phyloP scores from a whole-genome alignment of 2,113 vertebrate genomes.

The Mus pahari region DNA sequence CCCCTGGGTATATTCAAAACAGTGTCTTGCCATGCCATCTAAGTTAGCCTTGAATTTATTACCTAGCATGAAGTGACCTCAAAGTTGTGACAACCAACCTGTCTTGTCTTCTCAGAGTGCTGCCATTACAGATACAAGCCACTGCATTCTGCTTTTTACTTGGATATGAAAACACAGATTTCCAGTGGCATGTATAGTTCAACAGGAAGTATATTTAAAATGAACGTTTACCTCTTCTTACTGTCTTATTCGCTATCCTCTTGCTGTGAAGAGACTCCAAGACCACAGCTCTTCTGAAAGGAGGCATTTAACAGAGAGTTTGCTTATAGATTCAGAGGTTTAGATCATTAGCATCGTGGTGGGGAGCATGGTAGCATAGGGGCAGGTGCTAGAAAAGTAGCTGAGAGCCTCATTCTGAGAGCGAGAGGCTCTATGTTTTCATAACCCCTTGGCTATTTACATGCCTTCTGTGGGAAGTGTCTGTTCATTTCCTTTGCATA shows the following conservation, averaged over 20 bases:
- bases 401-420: no score
- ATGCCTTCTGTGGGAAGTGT: background rate
- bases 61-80: background rate
- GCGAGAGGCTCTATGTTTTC: background rate
- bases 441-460: background rate
- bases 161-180: background rate
- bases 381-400: background rate
- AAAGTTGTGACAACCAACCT: background rate
- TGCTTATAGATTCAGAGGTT: background rate
- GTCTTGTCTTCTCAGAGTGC: background rate
- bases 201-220: background rate
- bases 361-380: background rate
- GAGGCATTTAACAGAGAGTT: background rate
- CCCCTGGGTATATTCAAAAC: background rate
- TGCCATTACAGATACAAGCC: background rate
- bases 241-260: background rate
- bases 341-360: background rate
- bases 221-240: background rate
- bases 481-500: background rate
- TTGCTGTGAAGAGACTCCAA: background rate
- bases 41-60: background rate
- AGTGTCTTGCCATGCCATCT: background rate
- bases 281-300: background rate
- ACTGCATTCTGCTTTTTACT: background rate
- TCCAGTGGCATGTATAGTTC: background rate